Base-by-base conservation (phyloP, 92 coral and sea anemone genomes). In the Bergia sp. region DNA sequence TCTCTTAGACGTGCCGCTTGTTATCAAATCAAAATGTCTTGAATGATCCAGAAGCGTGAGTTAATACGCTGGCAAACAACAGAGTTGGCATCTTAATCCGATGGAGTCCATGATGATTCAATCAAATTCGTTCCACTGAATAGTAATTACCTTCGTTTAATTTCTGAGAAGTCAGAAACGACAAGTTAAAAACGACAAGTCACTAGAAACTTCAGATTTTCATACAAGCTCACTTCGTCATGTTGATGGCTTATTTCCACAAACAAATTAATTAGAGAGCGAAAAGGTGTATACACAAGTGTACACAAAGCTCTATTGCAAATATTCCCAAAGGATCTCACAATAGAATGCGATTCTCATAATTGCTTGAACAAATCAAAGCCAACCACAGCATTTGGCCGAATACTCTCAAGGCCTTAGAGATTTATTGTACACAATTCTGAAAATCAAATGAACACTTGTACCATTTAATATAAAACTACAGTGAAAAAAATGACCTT, bases 241-340 rank as follows among this genome's bases (percentile, higher is more conserved):
- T 61, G 69, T 61, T 61, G 20, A 61, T 61, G 4, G 3, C 2
- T 38, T 37, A 38, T 20, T 41, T 76, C 49, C 43, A 76, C 80
- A 76, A 76, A 76, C 80, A 76, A 41, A 39, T 76, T 37, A 76
- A 76, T 76, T 76, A 76, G 45, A 41, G 80, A 20, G 53, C 50
- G 37, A 74, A 74, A 4, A 37, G 49, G 49, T 74, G 20, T 38
- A 74, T 39, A 12, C 69, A 61, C 12, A 20, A 69, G 7, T 29
- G 21, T n/a, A 13, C 20, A 69, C 4, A 15, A 37, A 76, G 47
- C 80, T 41, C 43, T n/a, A 15, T 44, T 41, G 43, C 43, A 16
- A 44, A 42, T 39, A 76, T 76, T 76, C 80, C 80, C 80, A 39
- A n/a, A 41, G 80, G 80, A 37, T 39, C 53, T 76, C 80, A 3